Base-by-base conservation (phyloP, 2,888 invertebrate genomes). In the Orthosia incerta region DNA sequence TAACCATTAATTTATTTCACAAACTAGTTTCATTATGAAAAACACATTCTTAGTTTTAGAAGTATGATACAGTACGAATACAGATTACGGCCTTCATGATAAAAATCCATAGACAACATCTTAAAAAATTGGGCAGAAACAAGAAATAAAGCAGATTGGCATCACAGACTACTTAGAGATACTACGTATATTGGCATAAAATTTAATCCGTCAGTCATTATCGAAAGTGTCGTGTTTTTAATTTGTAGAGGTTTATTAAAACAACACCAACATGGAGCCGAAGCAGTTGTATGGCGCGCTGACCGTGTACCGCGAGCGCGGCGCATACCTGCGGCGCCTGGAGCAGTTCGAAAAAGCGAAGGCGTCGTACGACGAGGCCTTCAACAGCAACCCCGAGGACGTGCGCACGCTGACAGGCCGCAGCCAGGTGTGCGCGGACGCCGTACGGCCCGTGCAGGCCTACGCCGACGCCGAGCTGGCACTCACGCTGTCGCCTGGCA, bases 341-440 rank as follows among this genome's bases (percentile, higher is more conserved):
- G 96, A 96, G 83, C 96, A 96, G 80, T 96, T 95, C 70, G 94
- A 94, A 65, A 96, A 95, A 80, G 93, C 96, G 0, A 95, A 94
- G 76, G 92, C 91, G 20, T 91, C 96, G 0, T 96, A 93, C 59
- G 95, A 96, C 85, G 95, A 95, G 81, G 96, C 96, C 0, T 95
- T 90, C 74, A 91, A 87, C 53, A 92, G 85, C 59, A 85, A 88
- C 2, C 88, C 95, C 15, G 93, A 95, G 18, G 94, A 96, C 75
- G 94, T 96, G 4, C 90, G 92, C 4, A 94, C 91, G 68, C 92
- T 96, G 13, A 93, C 91, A 0, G 96, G 96, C 1, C 92, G 95
- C 73, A 96, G 95, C 71, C 95, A 94, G 81, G 95, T 95, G 1
- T 95, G 95, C 67, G 92, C 95, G 2, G 95, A 96, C 63, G 95